Conservation (phyloP, 2,113 vertebrate genomes). For the Etheostoma cragini region DNA sequence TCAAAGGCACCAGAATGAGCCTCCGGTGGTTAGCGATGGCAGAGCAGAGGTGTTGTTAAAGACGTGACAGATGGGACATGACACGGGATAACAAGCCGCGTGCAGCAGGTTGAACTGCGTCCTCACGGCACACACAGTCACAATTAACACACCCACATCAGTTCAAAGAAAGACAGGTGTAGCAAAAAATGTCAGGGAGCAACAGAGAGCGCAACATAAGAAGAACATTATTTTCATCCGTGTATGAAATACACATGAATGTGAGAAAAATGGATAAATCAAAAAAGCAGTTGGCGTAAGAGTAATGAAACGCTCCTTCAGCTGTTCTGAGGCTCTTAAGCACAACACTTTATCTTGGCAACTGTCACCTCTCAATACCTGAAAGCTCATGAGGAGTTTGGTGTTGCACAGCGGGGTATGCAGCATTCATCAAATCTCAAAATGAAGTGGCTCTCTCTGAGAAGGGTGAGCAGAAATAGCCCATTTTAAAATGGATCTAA, state of each 20-base stretch:
- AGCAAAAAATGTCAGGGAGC: not conserved
- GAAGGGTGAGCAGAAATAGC: slow-evolving; percentile 21
- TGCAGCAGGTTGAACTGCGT: slow-evolving; percentile 51
- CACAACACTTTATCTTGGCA: slow-evolving; percentile 10
- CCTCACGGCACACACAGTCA: slow-evolving; percentile 30
- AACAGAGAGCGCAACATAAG: not conserved
- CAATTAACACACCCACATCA: slow-evolving; percentile 73
- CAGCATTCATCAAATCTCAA: slow-evolving; percentile 46
- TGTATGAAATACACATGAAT: slow-evolving; percentile 14
- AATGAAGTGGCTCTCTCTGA: slow-evolving; percentile 22
- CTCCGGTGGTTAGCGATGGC: slow-evolving; percentile 31
- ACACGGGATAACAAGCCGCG: slow-evolving; percentile 62
- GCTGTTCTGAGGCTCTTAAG: slow-evolving; percentile 9
- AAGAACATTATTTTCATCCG: not conserved
- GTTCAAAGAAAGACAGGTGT: slow-evolving; percentile 25
- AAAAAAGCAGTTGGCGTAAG: not conserved
- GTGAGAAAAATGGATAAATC: not conserved
- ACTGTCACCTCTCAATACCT: slow-evolving; percentile 27
- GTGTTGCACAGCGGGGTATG: slow-evolving; percentile 4
- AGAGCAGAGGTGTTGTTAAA: slow-evolving; percentile 66
- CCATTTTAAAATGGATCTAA: slow-evolving; percentile 40
- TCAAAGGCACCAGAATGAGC: slow-evolving; percentile 39
- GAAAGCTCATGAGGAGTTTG: slow-evolving; percentile 45
- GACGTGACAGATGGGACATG: slow-evolving; percentile 63
- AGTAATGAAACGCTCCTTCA: slow-evolving; percentile 11